A percentile compares a stretch with the other conserved stretches of the same genome.
Evolutionary conservation across 2,888 invertebrate species (phyloP).

Genomic region (Biston betularia): DNA sequence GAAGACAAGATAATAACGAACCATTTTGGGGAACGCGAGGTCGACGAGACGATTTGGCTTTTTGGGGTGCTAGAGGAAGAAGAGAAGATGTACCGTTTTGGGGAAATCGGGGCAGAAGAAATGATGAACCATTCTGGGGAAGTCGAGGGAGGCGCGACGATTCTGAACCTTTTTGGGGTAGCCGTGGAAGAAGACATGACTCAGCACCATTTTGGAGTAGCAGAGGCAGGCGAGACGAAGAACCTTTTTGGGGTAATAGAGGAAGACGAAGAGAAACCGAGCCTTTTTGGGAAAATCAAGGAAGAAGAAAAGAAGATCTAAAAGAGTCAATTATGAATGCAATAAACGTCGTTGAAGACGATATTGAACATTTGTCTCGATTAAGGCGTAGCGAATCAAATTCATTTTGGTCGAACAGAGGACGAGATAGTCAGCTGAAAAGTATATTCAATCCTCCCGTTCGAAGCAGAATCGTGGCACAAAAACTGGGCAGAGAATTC

Average conservation of each 20-base stretch:
- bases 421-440: conserved; percentile 63
- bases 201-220: conserved; percentile 46
- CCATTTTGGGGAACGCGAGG: conserved; percentile 64
- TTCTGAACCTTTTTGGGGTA: conserved; percentile 65
- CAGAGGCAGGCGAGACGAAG: conserved; percentile 61
- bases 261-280: conserved; percentile 64
- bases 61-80: conserved; percentile 57
- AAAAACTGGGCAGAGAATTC: conserved; percentile 36
- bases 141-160: conserved; percentile 72
- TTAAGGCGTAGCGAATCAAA: conserved; percentile 52
- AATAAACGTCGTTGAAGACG: conserved; percentile 61
- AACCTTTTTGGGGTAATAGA: conserved; percentile 58
- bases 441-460: conserved; percentile 55
- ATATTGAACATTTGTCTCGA: conserved; percentile 63
- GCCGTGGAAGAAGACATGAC: conserved; percentile 57
- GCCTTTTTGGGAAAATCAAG: conserved; percentile 58
- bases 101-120: conserved; percentile 70
- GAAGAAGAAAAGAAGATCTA: conserved; percentile 59
- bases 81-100: conserved; percentile 61
- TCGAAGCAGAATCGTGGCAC: conserved; percentile 42
- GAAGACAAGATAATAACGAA: conserved; percentile 56
- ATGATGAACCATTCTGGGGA: conserved; percentile 79
- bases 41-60: conserved; percentile 51
- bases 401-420: conserved; percentile 65
- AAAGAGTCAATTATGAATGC: conserved; percentile 62